Percentiles rank a stretch among this genome's conserved stretches.
Conservation (phyloP, 2,113 vertebrate species). For the Pholis gunnellus region DNA sequence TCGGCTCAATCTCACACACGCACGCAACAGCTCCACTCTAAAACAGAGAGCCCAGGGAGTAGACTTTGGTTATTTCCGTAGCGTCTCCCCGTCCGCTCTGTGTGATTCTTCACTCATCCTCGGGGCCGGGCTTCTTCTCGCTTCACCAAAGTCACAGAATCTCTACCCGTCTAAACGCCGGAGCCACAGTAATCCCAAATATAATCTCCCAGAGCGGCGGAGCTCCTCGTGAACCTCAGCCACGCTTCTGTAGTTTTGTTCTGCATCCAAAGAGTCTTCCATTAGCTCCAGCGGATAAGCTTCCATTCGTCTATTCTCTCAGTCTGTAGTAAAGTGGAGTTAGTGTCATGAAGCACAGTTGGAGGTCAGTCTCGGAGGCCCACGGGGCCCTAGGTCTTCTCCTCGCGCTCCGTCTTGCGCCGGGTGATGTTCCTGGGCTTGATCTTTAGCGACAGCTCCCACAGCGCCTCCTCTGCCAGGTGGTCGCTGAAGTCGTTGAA, state of each 20-base stretch:
- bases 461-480: constrained; percentile 96
- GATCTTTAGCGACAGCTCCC: constrained; percentile 99
- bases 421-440: constrained; percentile 94
- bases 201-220: constrained; percentile 65
- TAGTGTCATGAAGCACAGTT: constrained; percentile 80
- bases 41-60: constrained; percentile 72
- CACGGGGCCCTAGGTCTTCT: constrained; percentile 89
- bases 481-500: constrained; percentile 99
- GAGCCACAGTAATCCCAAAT: constrained; percentile 63
- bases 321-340: constrained; percentile 81
- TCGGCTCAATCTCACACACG: constrained; percentile 62
- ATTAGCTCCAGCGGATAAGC: constrained; percentile 61
- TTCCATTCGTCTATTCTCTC: constrained; percentile 58
- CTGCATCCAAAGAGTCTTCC: constrained; percentile 55
- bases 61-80: constrained; percentile 65
- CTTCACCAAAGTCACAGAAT: constrained; percentile 34
- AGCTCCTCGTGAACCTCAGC: constrained; percentile 72
- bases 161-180: constrained; percentile 38
- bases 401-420: constrained; percentile 94
- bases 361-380: constrained; percentile 64
- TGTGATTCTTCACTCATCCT: constrained; percentile 46
- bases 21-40: constrained; percentile 62
- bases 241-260: constrained; percentile 62
- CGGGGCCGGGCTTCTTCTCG: constrained; percentile 45
- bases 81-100: constrained; percentile 63